Percentiles rank a stretch among this genome's conserved stretches.
Conservation (phyloP, 1,140 invertebrate genomes). For the Pseudomyrmex concolor region DNA sequence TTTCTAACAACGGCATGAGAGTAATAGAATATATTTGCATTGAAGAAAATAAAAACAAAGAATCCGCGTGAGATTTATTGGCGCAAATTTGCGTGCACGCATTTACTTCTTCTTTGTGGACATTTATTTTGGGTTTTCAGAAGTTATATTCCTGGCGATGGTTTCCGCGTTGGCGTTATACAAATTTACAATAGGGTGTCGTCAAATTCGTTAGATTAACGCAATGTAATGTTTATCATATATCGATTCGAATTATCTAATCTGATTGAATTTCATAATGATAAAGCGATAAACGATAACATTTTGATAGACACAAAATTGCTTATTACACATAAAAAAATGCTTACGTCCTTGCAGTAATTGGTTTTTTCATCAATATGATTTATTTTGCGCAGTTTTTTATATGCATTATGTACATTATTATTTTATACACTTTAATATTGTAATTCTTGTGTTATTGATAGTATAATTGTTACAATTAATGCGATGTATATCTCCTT, state of each 20-base stretch:
- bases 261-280: background rate
- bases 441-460: too few species aligned
- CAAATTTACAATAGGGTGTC: background rate
- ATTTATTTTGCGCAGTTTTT: too few species aligned
- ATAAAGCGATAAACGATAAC: constrained; percentile 1
- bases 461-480: too few species aligned
- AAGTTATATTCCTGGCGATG: background rate
- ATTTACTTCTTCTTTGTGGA: background rate
- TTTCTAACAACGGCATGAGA: too few species aligned
- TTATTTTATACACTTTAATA: too few species aligned
- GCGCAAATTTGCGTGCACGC: too few species aligned
- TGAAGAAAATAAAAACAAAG: background rate
- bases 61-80: constrained; percentile 1
- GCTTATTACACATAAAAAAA: background rate
- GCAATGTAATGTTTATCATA: too few species aligned
- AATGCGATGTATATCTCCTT: too few species aligned
- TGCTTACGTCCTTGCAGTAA: background rate
- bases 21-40: too few species aligned
- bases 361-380: too few species aligned
- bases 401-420: too few species aligned
- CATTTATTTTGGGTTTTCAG: background rate
- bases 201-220: background rate
- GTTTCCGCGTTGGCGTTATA: background rate
- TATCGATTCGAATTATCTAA: constrained; percentile 2
- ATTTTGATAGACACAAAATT: constrained; percentile 1